Base-by-base conservation (phyloP, 2,888 invertebrate species). In the Pseudanteris insignis region DNA sequence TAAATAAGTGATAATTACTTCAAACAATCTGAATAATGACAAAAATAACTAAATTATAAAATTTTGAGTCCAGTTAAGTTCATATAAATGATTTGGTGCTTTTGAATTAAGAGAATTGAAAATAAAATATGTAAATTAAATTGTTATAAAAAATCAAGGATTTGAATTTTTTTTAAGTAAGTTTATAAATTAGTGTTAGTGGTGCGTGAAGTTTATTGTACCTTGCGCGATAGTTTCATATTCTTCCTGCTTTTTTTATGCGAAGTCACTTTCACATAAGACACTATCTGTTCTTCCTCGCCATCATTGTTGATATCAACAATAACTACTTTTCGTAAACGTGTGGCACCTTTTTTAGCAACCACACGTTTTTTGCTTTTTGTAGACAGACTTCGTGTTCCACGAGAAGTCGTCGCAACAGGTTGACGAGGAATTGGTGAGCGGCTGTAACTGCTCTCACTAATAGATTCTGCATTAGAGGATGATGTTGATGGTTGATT, bases 191-290 rank as follows among this genome's bases (percentile, higher is more conserved):
- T n/a, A n/a, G n/a, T n/a, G n/a, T n/a, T n/a, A n/a, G n/a, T n/a
- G n/a, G n/a, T n/a, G n/a, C n/a, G n/a, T n/a, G n/a, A n/a, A n/a
- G n/a, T n/a, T n/a, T n/a, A 67, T 64, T 71, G 70, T 77, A 87
- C 85, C 61, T 87, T 87, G 69, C 84, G 84, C 55, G 83, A 82
- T 67, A 67, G 78, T 59, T 69, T 78, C 58, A 83, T 81, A 34
- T 78, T 77, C 62, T 69, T 18, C 10, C 9, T 9, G 11, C 11
- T 78, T 58, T 79, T 77, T 62, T 57, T 44, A 54, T 48, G 14
- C 47, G 58, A 32, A 10, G 63, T 53, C 10, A 77, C 70, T 65
- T 72, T 78, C 15, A 79, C 78, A 51, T 73, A 78, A 7, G 75
- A 75, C 3, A 79, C 71, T 24, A 70, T 74, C 25, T 80, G 76